These are phyloP conservation scores for Hyles vespertilio DNA, from an alignment of 1,140 invertebrate genomes.

Conservation along the genomic window DNA sequence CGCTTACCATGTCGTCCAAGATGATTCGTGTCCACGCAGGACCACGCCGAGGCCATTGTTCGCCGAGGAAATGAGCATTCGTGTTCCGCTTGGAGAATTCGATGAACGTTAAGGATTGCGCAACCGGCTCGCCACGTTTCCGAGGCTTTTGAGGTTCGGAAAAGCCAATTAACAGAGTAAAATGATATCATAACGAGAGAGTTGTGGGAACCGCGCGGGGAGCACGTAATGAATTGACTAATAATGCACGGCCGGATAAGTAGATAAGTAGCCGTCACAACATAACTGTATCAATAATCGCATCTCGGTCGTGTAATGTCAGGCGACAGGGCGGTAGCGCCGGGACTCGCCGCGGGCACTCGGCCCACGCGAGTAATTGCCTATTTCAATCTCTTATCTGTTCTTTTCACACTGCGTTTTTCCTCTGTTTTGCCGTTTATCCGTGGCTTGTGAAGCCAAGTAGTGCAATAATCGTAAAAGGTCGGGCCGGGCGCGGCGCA, in stretches of 20 bases:
- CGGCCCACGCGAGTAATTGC: constrained; percentile 51
- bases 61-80: constrained; percentile 38
- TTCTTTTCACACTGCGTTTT: constrained; percentile 64
- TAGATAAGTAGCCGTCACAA: constrained; percentile 54
- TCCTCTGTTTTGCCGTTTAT: constrained; percentile 39
- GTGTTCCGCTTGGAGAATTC: constrained; percentile 39
- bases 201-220: constrained; percentile 31
- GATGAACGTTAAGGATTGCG: constrained; percentile 40
- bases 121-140: constrained; percentile 34
- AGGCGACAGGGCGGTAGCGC: constrained; percentile 42
- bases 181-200: constrained; percentile 34
- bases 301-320: constrained; percentile 54
- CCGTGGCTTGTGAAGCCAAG: constrained; percentile 37
- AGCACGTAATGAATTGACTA: constrained; percentile 40
- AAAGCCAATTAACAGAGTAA: constrained; percentile 40
- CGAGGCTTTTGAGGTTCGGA: constrained; percentile 31
- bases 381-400: constrained; percentile 57
- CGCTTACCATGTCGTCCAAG: constrained; percentile 17
- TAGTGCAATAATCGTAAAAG: constrained; percentile 57
- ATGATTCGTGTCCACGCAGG: constrained; percentile 32
- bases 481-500: constrained; percentile 22
- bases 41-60: constrained; percentile 40
- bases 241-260: constrained; percentile 42
- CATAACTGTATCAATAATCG: constrained; percentile 62
- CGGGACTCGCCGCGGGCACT: constrained; percentile 31